Base-by-base conservation (phyloP, 1,140 invertebrate species). In the Delia radicum region DNA sequence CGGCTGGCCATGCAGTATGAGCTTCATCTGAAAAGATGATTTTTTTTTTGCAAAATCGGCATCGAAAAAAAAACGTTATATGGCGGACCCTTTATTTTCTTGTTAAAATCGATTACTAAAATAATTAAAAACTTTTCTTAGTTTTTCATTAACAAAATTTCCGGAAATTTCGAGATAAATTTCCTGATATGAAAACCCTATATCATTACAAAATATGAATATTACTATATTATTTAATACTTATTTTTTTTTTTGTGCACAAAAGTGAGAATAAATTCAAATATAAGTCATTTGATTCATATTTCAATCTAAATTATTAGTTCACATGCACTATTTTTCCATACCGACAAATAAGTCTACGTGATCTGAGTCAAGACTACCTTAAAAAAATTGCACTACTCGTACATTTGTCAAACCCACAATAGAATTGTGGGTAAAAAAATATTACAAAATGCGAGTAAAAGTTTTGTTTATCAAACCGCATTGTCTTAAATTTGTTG, bases 301-400 rank as follows among this genome's bases (percentile, higher is more conserved):
- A 69, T 69, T 69, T 33, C 65, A 69, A 37, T 69, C 21, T 69
- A 69, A 69, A 69, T 37, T 24, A 33, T 69, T 33, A 21, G 29
- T 21, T 31, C 21, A 27, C n/a, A 69, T 69, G 65, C 29, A 33
- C 31, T 69, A 33, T 69, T 69, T 31, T 29, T 28, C 31, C 65
- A 69, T 69, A 21, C 65, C 29, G 7, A 21, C 31, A 31, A 33
- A 69, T 31, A 33, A 21, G 65, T 13, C 65, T 69, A 69, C 65
- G 65, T 69, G 65, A 69, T 69, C 65, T 24, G 29, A 69, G 65
- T 69, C 48, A 55, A 55, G 48, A 55, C 48, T 55, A 55, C 48
- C 48, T 55, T 10, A 2, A 42, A 42, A 15, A 42, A 42, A 42
- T 42, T 21, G 48, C 21, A 42, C 13, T 46, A 46, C 15, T 46